A percentile compares a stretch with the other conserved stretches of the same genome.
phyloP scores from a whole-genome alignment of 2,113 vertebrate species.

The Mixornis gularis region DNA sequence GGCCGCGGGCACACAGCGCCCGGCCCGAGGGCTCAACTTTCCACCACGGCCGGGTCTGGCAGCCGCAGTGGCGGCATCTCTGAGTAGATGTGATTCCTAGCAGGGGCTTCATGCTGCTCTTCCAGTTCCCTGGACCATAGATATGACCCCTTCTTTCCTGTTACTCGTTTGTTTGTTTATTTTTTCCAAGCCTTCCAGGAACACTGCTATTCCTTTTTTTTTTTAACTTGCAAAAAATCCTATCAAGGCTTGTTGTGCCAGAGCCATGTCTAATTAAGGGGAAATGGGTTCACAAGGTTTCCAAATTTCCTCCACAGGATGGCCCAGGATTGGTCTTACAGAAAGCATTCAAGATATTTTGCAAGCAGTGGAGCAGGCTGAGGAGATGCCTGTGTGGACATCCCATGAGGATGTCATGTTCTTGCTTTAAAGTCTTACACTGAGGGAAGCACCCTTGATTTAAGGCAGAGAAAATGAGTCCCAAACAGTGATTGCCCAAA shows the following conservation, averaged over 20 bases:
- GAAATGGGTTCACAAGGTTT: accelerated
- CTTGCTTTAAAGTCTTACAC: neutral
- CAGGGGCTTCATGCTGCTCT: neutral
- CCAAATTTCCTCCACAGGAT: neutral
- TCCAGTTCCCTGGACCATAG: neutral
- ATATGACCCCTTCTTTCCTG: neutral
- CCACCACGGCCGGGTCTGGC: neutral
- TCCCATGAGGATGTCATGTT: accelerated
- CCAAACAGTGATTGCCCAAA: accelerated
- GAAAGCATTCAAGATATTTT: neutral
- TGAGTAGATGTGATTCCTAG: neutral
- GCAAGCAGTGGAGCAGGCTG: neutral
- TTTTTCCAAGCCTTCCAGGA: neutral
- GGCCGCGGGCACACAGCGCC: neutral
- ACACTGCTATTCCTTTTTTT: neutral
- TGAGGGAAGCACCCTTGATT: neutral
- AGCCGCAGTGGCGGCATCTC: neutral
- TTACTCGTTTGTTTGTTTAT: neutral
- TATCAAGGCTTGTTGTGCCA: neutral
- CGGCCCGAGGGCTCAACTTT: accelerated
- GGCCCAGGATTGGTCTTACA: neutral
- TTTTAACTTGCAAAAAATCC: neutral
- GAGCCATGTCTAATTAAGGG: neutral
- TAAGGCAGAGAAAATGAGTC: neutral
- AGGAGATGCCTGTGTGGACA: neutral